These are phyloP conservation scores for Phylloscopus whistleri DNA, from an alignment of 2,113 vertebrate species.

Conservation along the genomic window DNA sequence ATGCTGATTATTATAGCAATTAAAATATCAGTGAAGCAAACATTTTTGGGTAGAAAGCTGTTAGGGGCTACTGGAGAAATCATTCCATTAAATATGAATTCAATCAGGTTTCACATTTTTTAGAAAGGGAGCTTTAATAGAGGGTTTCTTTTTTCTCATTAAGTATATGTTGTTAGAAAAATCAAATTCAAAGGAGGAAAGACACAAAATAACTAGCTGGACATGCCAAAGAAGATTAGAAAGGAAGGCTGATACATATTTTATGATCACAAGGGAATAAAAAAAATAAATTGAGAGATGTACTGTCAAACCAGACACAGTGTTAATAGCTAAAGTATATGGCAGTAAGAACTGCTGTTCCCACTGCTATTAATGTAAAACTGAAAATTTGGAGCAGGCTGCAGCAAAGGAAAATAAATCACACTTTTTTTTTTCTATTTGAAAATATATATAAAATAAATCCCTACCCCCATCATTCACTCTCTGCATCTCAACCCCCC, in stretches of 20 bases:
- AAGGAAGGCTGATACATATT: conserved; percentile 39
- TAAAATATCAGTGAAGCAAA: conserved; percentile 60
- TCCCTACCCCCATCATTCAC: neutral
- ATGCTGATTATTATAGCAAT: conserved; percentile 60
- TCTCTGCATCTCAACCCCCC: neutral
- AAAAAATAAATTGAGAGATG: conserved; percentile 50
- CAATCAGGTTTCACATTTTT: neutral
- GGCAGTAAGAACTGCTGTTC: conserved; percentile 53
- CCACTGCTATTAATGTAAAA: conserved; percentile 59
- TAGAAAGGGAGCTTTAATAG: neutral
- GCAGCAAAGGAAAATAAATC: conserved; percentile 57
- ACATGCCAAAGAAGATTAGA: conserved; percentile 48
- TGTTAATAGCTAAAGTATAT: conserved; percentile 54
- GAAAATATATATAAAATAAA: conserved; percentile 34
- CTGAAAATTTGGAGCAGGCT: conserved; percentile 53
- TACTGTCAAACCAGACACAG: conserved; percentile 56
- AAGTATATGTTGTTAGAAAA: conserved; percentile 2
- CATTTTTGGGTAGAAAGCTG: conserved; percentile 25
- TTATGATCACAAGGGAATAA: conserved; percentile 13
- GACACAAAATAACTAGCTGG: conserved; percentile 36
- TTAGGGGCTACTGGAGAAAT: conserved; percentile 16
- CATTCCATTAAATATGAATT: conserved; percentile 27
- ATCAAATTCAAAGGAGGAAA: neutral
- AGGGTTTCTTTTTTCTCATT: neutral
- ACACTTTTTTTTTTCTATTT: conserved; percentile 1